These are phyloP conservation scores for Mamestra configurata DNA, from an alignment of 1,140 invertebrate species.

Conservation along the genomic window DNA sequence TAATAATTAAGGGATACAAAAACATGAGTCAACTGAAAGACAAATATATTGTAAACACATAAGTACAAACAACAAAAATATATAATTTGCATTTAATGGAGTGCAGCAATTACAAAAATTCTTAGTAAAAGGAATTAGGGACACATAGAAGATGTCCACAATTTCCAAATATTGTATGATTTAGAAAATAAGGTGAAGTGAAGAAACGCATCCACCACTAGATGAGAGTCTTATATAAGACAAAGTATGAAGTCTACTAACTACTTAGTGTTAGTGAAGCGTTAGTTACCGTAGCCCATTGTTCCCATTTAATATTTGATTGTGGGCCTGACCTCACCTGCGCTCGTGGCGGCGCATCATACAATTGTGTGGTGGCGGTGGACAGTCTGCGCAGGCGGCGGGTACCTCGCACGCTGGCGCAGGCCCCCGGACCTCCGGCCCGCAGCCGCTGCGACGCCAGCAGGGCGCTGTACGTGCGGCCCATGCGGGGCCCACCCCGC, in stretches of 20 bases:
- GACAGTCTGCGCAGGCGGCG: conserved; percentile 69
- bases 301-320: conserved; percentile 51
- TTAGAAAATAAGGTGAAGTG: too few relatives aligned
- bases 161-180: neutral
- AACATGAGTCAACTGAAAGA: neutral
- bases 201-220: too few relatives aligned
- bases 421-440: conserved; percentile 57
- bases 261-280: conserved; percentile 30
- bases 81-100: too few relatives aligned
- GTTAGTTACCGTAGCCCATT: conserved; percentile 48
- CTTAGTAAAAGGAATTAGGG: too few relatives aligned
- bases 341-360: conserved; percentile 74
- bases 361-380: conserved; percentile 76
- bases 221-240: too few relatives aligned
- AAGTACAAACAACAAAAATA: too few relatives aligned
- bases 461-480: conserved; percentile 76
- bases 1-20: neutral
- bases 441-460: conserved; percentile 71
- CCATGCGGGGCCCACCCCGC: conserved; percentile 65
- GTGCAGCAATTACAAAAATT: too few relatives aligned
- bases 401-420: conserved; percentile 59
- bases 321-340: conserved; percentile 81
- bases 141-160: too few relatives aligned
- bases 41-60: neutral
- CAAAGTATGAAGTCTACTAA: neutral